These are phyloP conservation scores for Magallana gigas DNA, from an alignment of 1,140 invertebrate genomes.

Conservation along the genomic window DNA sequence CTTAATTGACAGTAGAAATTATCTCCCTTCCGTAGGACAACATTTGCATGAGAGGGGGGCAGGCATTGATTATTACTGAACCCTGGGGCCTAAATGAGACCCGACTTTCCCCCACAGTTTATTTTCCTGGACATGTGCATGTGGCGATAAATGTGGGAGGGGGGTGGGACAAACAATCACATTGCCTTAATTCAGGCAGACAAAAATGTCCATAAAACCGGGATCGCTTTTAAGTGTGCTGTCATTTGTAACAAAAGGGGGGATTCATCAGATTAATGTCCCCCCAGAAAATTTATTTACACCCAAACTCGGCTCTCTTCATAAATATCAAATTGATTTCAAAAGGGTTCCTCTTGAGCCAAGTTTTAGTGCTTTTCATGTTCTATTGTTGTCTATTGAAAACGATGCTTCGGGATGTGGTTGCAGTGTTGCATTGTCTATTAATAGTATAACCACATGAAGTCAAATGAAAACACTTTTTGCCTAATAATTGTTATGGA, in stretches of 20 bases:
- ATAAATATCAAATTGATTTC: conserved; percentile 35
- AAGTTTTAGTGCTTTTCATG: background rate
- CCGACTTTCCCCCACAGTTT: background rate
- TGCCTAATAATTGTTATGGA: background rate
- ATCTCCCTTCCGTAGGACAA: background rate
- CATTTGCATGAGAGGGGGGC: conserved; percentile 1
- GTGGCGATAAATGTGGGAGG: conserved; percentile 17
- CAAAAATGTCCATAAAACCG: conserved; percentile 5
- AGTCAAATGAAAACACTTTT: background rate
- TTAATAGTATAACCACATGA: background rate
- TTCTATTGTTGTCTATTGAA: background rate
- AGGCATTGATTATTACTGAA: background rate
- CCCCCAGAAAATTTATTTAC: background rate
- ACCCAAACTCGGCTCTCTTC: conserved; percentile 4
- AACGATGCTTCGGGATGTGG: background rate
- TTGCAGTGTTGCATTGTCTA: background rate
- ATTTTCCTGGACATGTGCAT: conserved; percentile 19
- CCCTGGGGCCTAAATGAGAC: background rate
- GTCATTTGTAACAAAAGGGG: conserved; percentile 17
- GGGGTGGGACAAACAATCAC: conserved; percentile 4
- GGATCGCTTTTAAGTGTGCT: background rate
- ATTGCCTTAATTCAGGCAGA: conserved; percentile 15
- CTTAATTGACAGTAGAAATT: background rate
- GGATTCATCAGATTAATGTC: conserved; percentile 26
- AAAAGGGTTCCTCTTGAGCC: background rate